These are phyloP conservation scores for Aphelocoma coerulescens DNA, from an alignment of 2,113 vertebrate species.

Conservation along the genomic window DNA sequence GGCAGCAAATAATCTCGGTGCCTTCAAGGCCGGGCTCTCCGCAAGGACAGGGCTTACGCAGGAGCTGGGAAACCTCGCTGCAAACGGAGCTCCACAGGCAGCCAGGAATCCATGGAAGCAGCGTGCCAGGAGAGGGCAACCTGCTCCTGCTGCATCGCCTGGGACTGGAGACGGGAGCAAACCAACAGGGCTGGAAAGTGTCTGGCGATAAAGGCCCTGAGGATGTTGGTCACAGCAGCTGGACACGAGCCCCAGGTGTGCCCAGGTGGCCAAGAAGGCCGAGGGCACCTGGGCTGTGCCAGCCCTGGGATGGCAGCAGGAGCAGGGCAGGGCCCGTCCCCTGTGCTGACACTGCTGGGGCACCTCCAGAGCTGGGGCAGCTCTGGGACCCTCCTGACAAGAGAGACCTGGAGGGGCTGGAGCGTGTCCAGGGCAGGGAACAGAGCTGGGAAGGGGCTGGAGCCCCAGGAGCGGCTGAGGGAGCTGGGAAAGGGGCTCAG, in stretches of 20 bases:
- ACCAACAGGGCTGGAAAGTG: accelerated
- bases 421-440: no score
- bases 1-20: background rate
- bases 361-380: no score
- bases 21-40: accelerated
- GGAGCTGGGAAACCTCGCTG: background rate
- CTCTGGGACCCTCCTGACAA: no score
- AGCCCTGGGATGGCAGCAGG: background rate
- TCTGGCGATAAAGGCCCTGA: background rate
- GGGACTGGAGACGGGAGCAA: background rate
- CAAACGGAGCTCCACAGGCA: accelerated
- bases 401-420: no score
- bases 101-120: background rate
- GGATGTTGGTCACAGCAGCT: accelerated
- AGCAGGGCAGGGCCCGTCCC: no score
- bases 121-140: background rate
- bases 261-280: background rate
- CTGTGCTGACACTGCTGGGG: no score
- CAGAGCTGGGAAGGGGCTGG: no score
- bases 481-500: no score
- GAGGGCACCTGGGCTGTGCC: background rate
- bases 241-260: background rate
- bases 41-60: accelerated
- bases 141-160: background rate
- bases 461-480: no score